Percentiles rank a stretch among this genome's conserved stretches.
These are phyloP conservation scores for Caenorhabditis afra DNA, from an alignment of 2,888 invertebrate species.

Conservation along the genomic window DNA sequence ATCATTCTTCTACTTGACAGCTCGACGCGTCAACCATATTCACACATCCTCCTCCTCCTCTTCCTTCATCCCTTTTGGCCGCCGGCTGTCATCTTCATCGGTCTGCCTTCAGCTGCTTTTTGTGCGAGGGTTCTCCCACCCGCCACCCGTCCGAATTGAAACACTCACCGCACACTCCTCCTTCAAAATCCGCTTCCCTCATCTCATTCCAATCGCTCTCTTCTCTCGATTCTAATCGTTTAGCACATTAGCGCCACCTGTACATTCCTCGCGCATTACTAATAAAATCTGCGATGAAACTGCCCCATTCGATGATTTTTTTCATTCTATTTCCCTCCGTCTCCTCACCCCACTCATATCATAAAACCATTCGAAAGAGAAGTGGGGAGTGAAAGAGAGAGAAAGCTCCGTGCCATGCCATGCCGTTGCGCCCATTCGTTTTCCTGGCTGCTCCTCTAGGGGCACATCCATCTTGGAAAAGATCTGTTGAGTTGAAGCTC, in stretches of 20 bases:
- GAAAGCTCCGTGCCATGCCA: neutral
- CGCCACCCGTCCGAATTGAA: conserved; percentile 31
- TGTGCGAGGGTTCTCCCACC: conserved; percentile 6
- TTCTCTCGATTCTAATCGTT: conserved; percentile 55
- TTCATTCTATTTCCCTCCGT: too few relatives aligned
- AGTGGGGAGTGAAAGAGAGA: neutral
- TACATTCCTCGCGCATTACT: conserved; percentile 55
- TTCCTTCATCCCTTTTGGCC: conserved; percentile 6
- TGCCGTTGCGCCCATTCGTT: neutral
- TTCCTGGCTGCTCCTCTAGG: conserved; percentile 15
- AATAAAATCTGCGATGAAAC: conserved; percentile 36
- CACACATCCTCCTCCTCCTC: conserved; percentile 29
- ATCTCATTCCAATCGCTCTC: conserved; percentile 15
- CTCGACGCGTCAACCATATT: conserved; percentile 48
- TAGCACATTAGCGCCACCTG: conserved; percentile 58
- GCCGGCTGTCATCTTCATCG: conserved; percentile 45
- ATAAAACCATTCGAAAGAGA: conserved; percentile 35
- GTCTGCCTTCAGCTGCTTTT: conserved; percentile 41
- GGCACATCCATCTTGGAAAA: conserved; percentile 54
- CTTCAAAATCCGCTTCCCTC: conserved; percentile 5
- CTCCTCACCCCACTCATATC: conserved; percentile 28
- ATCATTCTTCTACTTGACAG: conserved; percentile 63
- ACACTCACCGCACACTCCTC: conserved; percentile 46
- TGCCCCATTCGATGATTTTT: neutral
- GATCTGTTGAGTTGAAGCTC: conserved; percentile 53